Percentiles rank a stretch among this genome's conserved stretches.
Evolutionary conservation across 2,797 vertebrate species (phyloP).

Genomic region (Chelon labrosus): DNA sequence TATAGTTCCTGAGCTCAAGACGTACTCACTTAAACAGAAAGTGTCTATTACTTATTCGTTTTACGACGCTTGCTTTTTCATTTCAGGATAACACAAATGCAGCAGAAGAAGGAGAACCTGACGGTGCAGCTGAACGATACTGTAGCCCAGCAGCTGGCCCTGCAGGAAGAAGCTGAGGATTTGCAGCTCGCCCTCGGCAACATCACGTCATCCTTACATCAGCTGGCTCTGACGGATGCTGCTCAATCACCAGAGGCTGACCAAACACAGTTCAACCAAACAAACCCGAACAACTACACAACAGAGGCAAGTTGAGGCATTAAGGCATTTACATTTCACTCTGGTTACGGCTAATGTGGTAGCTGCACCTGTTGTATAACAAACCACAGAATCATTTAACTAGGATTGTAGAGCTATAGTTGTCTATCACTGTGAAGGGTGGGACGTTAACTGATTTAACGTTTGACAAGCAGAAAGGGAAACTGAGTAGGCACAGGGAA

Average conservation of each 20-base stretch:
- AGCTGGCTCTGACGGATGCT: constrained; percentile 64
- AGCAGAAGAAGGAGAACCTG: constrained; percentile 82
- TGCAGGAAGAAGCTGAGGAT: constrained; percentile 62
- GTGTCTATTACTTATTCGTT: background rate
- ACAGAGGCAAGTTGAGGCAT: constrained; percentile 65
- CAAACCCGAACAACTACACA: constrained; percentile 47
- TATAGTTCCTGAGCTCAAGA: too few species aligned
- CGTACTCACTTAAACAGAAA: too few species aligned
- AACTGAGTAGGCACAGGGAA: constrained; percentile 43
- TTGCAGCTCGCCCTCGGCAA: constrained; percentile 64
- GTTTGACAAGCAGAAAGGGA: constrained; percentile 56
- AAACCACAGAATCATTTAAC: constrained; percentile 29
- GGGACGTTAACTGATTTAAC: constrained; percentile 57
- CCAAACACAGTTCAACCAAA: constrained; percentile 57
- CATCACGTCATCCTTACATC: constrained; percentile 71
- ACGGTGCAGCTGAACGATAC: constrained; percentile 71
- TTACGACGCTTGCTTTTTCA: background rate
- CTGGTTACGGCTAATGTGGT: constrained; percentile 11
- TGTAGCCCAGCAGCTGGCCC: constrained; percentile 51
- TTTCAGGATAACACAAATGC: constrained; percentile 85
- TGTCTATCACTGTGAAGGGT: constrained; percentile 22
- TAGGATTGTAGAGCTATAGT: constrained; percentile 11
- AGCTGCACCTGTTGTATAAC: constrained; percentile 11
- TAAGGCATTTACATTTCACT: constrained; percentile 8
- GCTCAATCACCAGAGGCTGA: constrained; percentile 37